Base-by-base conservation (phyloP, 2,113 vertebrate species). In the Ornithorhynchus anatinus region DNA sequence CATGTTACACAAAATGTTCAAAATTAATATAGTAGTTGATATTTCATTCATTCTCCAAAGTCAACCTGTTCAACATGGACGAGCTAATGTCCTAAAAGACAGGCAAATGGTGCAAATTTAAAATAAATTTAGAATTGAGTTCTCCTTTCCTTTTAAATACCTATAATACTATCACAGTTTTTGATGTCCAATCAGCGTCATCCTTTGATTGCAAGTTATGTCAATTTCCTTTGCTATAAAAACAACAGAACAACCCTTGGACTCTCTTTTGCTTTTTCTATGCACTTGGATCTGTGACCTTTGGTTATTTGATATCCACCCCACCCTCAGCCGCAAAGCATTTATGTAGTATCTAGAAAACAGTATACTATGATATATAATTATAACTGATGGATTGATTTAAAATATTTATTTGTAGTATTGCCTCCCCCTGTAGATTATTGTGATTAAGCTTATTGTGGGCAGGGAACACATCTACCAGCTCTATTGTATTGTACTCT, bases 131-230 rank as follows among this genome's bases (percentile, higher is more conserved):
- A 12, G 27, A 69, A 42, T 59, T 35, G 38, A 50, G 13, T 8
- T n/a, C 35, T 70, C 22, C 63, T 57, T 40, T 39, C 52, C 61
- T 71, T 53, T 69, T 59, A 51, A 69, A 38, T 60, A 65, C 50
- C 59, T 62, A 47, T 39, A 39, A 64, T 16, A 20, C 8, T 11
- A 53, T 51, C 47, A 20, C 37, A 19, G 27, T 38, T 29, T 53
- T 27, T 23, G 8, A 23, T 22, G 39, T 7, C 51, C 69, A 67
- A 63, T 79, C 52, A 64, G 37, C 68, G 63, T 16, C 48, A 60
- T 69, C 36, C 44, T 10, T 67, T 31, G 44, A 57, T 64, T 43
- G 8, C 17, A 67, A 63, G 27, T 23, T 59, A n/a, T 17, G n/a
- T 60, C 57, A 67, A 45, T 37, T 43, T 29, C 29, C 12, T 12